Evolutionary conservation across 1,140 invertebrate genomes (phyloP).

Genomic region (Adelges cooleyi): DNA sequence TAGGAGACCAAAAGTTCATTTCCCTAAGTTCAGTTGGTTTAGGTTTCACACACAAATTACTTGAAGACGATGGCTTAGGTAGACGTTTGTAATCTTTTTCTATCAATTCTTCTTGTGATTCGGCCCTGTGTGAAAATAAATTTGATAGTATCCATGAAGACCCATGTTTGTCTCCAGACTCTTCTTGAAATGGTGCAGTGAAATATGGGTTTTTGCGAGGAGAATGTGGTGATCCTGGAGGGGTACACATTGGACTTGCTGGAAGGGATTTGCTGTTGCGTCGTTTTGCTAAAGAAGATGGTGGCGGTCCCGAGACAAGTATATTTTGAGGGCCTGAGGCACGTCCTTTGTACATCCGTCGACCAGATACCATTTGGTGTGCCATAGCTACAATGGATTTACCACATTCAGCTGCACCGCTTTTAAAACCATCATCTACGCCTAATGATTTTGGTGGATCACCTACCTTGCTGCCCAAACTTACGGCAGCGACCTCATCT

Average conservation of each 20-base stretch:
- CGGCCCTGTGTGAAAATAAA: slow-evolving; percentile 12
- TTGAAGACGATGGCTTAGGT: slow-evolving; percentile 18
- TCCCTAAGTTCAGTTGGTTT: slow-evolving; percentile 61
- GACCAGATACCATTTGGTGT: slow-evolving; percentile 51
- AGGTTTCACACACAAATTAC: slow-evolving; percentile 36
- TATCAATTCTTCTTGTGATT: slow-evolving; percentile 25
- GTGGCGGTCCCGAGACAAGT: background rate
- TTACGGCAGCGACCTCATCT: slow-evolving; percentile 16
- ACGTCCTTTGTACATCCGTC: slow-evolving; percentile 31
- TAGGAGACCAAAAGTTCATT: slow-evolving; percentile 74
- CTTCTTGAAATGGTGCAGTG: slow-evolving; percentile 33
- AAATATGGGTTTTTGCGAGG: slow-evolving; percentile 39
- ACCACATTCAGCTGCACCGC: slow-evolving; percentile 49
- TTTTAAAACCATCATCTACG: slow-evolving; percentile 56
- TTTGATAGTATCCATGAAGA: slow-evolving; percentile 19
- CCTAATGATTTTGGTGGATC: slow-evolving; percentile 44
- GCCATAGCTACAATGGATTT: slow-evolving; percentile 59
- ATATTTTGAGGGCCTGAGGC: slow-evolving; percentile 16
- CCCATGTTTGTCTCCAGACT: slow-evolving; percentile 8
- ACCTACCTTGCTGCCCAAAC: slow-evolving; percentile 4
- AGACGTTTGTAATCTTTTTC: background rate
- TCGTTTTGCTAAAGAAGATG: slow-evolving; percentile 34
- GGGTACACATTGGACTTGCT: slow-evolving; percentile 45
- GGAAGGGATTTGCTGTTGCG: slow-evolving; percentile 58
- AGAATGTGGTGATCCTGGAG: slow-evolving; percentile 46